Base-by-base conservation (phyloP, 53 echinoderm and acorn worm genomes). In the Holothuria scabra region DNA sequence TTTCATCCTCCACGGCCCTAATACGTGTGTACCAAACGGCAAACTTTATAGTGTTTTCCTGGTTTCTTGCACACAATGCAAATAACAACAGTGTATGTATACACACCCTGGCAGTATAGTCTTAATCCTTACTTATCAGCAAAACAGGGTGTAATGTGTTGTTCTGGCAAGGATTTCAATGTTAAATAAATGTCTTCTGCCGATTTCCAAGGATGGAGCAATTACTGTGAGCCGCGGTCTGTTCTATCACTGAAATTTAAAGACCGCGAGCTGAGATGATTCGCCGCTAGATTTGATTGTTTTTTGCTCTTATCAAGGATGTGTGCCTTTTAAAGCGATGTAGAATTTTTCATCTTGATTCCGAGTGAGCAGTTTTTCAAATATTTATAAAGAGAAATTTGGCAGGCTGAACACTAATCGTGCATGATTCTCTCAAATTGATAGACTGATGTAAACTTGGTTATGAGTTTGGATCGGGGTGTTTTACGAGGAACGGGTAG, bases 201-300 rank as follows among this genome's bases (percentile, higher is more conserved):
- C 72, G 6, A 44, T 72, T 72, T 44, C 44, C 46, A 72, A 72
- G 72, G 72, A 72, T 48, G 25, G 72, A 72, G 44, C 72, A 72
- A 44, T 72, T 72, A 72, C 72, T 44, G 44, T 18, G 24, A 49
- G 72, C 23, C 72, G 72, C 72, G 72, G 72, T 48, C 46, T 72
- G 72, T 41, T 72, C 48, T 72, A 72, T 72, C 72, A 21, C 72
- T 26, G n/a, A 72, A 72, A 46, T 72, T 72, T 72, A 46, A 72
- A 44, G 72, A 72, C 49, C 72, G 72, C 72, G 72, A 72, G 25
- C 34, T 21, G 21, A 10, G 67, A 67, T 67, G 67, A 67, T 67
- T 67, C 67, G 67, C 16, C 30, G 67, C 32, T 21, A 67, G 31
- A 67, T 67, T 67, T 67, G 67, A 67, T 67, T 26, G 41, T 46